Evolutionary conservation across 1,140 invertebrate species (phyloP).

Genomic region (Drosophila persimilis): DNA sequence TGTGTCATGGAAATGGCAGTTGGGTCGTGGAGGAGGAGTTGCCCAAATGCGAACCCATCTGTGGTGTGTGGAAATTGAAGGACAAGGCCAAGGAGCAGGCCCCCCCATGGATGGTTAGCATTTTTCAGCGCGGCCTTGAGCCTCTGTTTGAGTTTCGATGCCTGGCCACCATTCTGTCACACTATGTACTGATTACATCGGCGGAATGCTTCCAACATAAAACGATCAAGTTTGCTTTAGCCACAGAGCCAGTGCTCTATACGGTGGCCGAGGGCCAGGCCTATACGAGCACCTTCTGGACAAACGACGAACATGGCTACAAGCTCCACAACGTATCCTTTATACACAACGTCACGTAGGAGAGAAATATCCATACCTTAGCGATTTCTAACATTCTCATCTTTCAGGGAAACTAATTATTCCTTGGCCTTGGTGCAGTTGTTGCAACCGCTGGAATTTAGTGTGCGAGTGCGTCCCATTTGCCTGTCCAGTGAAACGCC

Average conservation of each 20-base stretch:
- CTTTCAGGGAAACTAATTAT: not conserved
- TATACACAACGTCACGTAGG: slow-evolving; percentile 18
- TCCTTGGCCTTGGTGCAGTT: slow-evolving; percentile 5
- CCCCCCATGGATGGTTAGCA: slow-evolving; percentile 49
- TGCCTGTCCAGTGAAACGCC: not conserved
- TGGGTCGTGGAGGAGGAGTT: not conserved
- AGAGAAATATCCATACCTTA: not conserved
- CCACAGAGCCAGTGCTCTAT: slow-evolving; percentile 12
- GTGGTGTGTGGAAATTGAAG: not conserved
- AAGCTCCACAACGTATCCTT: slow-evolving; percentile 21
- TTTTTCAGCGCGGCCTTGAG: slow-evolving; percentile 18
- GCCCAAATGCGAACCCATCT: slow-evolving; percentile 27
- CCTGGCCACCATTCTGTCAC: slow-evolving; percentile 72
- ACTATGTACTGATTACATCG: slow-evolving; percentile 32
- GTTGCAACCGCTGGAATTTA: slow-evolving; percentile 15
- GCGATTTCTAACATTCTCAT: not conserved
- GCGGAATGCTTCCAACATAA: not conserved
- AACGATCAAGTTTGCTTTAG: not conserved
- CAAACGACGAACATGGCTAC: slow-evolving; percentile 12
- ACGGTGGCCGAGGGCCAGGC: not conserved
- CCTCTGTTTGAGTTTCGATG: slow-evolving; percentile 69
- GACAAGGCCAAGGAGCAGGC: not conserved
- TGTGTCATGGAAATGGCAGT: slow-evolving; percentile 4
- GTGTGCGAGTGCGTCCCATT: slow-evolving; percentile 7
- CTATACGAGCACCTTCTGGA: not conserved